These are phyloP conservation scores for Vultur gryphus DNA, from an alignment of 2,797 vertebrate species.

Conservation along the genomic window DNA sequence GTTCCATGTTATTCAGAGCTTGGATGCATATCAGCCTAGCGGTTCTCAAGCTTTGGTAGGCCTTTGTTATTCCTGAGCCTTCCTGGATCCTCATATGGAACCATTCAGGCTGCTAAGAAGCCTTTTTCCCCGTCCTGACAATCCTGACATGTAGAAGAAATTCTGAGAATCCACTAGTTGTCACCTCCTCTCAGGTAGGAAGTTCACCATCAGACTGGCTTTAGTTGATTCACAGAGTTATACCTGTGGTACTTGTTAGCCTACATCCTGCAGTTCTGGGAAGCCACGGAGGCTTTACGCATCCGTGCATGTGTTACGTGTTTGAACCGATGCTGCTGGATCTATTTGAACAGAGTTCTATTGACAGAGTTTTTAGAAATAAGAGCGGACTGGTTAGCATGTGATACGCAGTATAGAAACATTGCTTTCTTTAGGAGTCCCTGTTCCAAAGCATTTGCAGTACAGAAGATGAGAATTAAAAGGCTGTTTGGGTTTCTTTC, in stretches of 20 bases:
- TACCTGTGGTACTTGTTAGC: background rate
- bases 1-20: background rate
- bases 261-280: background rate
- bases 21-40: background rate
- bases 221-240: background rate
- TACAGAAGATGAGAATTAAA: background rate
- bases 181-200: background rate
- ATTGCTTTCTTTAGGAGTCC: background rate
- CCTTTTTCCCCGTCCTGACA: background rate
- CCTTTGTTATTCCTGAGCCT: background rate
- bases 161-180: background rate
- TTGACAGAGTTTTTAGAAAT: background rate
- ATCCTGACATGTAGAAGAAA: background rate
- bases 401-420: background rate
- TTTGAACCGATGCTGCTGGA: background rate
- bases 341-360: background rate
- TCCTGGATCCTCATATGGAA: background rate
- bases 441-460: background rate
- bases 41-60: background rate
- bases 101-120: background rate
- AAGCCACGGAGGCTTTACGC: background rate
- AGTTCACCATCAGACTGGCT: background rate
- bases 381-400: background rate
- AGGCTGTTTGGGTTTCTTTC: background rate
- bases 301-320: rapidly evolving